Base-by-base conservation (phyloP, 2,113 vertebrate genomes). In the Antigone vipio region DNA sequence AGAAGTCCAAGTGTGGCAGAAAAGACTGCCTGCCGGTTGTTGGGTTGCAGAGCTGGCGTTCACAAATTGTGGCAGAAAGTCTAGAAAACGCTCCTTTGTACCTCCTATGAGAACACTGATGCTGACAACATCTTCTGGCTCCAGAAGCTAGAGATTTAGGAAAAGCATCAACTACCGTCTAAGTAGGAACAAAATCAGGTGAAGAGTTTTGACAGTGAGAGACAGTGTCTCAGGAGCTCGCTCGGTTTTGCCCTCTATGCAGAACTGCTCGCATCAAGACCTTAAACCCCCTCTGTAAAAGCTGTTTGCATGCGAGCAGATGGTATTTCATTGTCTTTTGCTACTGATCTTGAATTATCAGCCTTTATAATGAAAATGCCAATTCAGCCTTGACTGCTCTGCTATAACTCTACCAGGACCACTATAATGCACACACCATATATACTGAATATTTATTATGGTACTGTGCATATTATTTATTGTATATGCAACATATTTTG, bases 331-430 rank as follows among this genome's bases (percentile, higher is more conserved):
- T 96, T 93, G 90, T 82, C 90, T 77, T 92, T 56, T 96, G 92
- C 94, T 88, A 75, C 72, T 91, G 95, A 93, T 92, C 62, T 79
- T 96, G 94, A 94, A 94, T 77, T 92, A 96, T 92, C 95, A 97
- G 94, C 86, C 88, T 66, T 94, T 92, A 90, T 80, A 92, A 97
- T 85, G 87, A 88, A 92, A 92, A 77, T 97, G 93, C 96, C 91
- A 95, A 92, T 95, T 97, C 93, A 95, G 94, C 82, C 96, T 96
- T 92, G 96, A 80, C 81, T 97, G 96, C 90, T 96, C 95, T 92
- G 73, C 82, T 95, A 85, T 94, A 94, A 93, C 52, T 93, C 58
- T 83, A 86, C 92, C 72, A 77, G 90, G 95, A 91, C 95, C 86
- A 76, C 80, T 92, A 76, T 85, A 91, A 88, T 86, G 69, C 92